Evolutionary conservation across 2,888 invertebrate species (phyloP), one percentile per base, ranked within the genome.

Genomic region (Cerceris ruficornis): DNA sequence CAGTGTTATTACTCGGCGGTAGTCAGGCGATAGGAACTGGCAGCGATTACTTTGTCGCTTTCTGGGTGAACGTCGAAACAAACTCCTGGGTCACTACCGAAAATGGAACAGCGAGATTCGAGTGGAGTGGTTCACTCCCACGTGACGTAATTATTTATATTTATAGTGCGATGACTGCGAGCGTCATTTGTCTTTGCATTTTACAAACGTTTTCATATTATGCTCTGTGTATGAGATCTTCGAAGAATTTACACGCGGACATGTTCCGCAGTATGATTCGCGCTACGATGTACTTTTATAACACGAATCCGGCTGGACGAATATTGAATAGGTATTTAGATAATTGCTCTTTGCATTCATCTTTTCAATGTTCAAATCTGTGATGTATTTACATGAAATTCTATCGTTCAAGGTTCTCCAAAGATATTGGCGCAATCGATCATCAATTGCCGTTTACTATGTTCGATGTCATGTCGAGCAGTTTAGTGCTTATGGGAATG

Each of bases 241-340:
- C 98, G 0, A 95, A 94, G 7, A 94, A 93, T 15, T 93, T 98
- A 0, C 98, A 98, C 92, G 95, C 96, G 90, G 93, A 92, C 15
- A 98, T 98, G 98, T 98, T 98, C 91, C 92, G 93, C 15, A 94
- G 96, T 43, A 95, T 98, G 54, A 95, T 97, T 2, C 94, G 96
- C n/a, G 96, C 97, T 0, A 95, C 96, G 0, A 96, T 98, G 95
- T 93, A 95, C 15, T 98, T 98, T 93, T 98, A 98, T 93, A 97
- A 98, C 91, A 94, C 94, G 6, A 98, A 98, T 93, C 96, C 98
- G 0, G 95, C 95, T 0, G 96, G 96, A 0, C 93, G 96, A 58
- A 96, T 98, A 88, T 93, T 98, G 71, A 98, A 98, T 92, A 94
- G 90, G 90, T 90, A 80, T 11, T 7, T 41, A n/a, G 6, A 17